Conservation (phyloP, 1,140 invertebrate genomes). For the Muscidifurax raptorellus region DNA sequence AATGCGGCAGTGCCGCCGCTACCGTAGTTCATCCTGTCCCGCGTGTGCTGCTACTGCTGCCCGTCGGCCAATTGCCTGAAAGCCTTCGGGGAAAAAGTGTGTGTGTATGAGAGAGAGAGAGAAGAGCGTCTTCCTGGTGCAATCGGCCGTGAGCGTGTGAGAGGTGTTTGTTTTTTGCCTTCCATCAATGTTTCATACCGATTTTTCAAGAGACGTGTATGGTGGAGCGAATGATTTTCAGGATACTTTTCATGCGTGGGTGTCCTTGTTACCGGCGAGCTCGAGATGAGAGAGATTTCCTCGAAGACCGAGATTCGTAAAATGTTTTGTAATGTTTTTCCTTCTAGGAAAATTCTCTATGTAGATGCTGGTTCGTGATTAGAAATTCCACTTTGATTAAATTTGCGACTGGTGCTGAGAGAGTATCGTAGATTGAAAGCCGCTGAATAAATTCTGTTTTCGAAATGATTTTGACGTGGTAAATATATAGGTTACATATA, state of each 20-base stretch:
- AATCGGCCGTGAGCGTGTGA: neutral
- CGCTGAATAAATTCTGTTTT: no score
- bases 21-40: conserved; percentile 43
- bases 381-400: neutral
- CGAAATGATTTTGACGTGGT: no score
- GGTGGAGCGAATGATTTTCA: neutral
- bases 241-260: neutral
- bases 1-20: conserved; percentile 55
- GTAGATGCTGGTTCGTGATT: neutral
- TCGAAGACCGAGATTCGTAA: neutral
- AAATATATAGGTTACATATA: no score
- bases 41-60: neutral
- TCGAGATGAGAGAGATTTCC: neutral
- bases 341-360: no score
- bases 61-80: conserved; percentile 35
- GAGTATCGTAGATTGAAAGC: no score
- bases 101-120: neutral
- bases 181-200: neutral
- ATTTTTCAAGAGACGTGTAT: conserved; percentile 1
- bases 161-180: neutral
- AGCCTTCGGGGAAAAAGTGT: neutral
- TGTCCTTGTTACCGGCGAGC: neutral
- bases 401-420: no score
- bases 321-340: neutral
- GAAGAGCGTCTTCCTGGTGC: neutral